Conservation (phyloP, 2,113 vertebrate genomes). For the Heterotilapia buettikoferi region DNA sequence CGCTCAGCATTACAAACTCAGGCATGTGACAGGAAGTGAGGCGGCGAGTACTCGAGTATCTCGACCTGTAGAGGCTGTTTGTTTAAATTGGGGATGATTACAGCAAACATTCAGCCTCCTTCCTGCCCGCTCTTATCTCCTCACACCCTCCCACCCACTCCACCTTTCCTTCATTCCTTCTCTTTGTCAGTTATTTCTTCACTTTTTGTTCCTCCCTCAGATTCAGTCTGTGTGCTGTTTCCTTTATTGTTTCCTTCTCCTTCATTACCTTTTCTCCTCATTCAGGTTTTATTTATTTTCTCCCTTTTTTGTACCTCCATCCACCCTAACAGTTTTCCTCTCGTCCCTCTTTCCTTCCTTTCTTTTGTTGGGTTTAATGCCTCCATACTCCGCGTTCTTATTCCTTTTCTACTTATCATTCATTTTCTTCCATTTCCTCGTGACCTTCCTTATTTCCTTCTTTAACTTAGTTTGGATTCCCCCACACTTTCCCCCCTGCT, state of each 20-base stretch:
- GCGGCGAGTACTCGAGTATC: background rate
- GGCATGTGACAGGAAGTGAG: background rate
- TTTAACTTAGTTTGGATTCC: background rate
- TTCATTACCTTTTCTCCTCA: background rate
- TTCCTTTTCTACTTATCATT: background rate
- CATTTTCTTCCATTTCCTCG: background rate
- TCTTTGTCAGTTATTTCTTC: background rate
- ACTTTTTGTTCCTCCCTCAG: background rate
- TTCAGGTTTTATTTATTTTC: background rate
- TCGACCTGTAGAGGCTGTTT: background rate
- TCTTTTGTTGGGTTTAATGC: background rate
- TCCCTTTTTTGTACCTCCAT: background rate
- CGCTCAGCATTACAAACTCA: background rate
- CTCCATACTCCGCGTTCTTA: background rate
- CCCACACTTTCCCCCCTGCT: background rate
- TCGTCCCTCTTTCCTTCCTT: background rate
- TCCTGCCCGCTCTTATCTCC: slow-evolving; percentile 16
- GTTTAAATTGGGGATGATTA: background rate
- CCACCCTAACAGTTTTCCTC: background rate
- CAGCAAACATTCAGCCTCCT: background rate
- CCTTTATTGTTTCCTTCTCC: background rate
- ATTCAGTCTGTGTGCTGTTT: background rate
- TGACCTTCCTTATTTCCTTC: background rate
- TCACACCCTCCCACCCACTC: background rate
- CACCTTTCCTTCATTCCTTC: background rate